These are phyloP conservation scores for Pristionchus arcanus DNA, from an alignment of 2,888 invertebrate species.

Conservation along the genomic window DNA sequence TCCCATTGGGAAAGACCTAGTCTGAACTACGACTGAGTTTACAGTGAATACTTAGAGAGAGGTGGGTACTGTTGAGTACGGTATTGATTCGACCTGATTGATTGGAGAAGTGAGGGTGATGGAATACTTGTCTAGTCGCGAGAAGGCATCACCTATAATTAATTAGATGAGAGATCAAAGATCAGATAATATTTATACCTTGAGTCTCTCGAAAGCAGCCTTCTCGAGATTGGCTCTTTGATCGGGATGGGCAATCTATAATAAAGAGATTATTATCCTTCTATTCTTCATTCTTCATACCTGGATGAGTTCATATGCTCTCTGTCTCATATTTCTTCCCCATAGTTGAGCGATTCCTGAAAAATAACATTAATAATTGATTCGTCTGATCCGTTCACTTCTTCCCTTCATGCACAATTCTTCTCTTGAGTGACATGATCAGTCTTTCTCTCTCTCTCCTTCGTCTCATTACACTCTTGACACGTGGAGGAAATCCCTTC, in stretches of 20 bases:
- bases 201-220: constrained; percentile 87
- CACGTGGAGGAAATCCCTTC: too few relatives aligned
- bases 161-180: neutral
- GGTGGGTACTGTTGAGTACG: neutral
- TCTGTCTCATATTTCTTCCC: constrained; percentile 91
- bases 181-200: constrained; percentile 75
- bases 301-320: constrained; percentile 91
- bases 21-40: neutral
- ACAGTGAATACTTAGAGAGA: neutral
- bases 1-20: neutral
- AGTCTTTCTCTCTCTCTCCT: neutral
- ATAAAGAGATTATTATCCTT: neutral
- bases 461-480: neutral
- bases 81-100: constrained; percentile 15
- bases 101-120: constrained; percentile 1
- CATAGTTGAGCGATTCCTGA: constrained; percentile 89
- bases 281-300: constrained; percentile 3
- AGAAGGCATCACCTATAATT: constrained; percentile 55
- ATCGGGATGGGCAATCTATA: constrained; percentile 89
- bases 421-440: neutral
- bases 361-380: neutral
- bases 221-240: constrained; percentile 90
- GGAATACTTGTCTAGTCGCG: constrained; percentile 52
- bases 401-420: neutral
- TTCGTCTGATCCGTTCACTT: neutral